Evolutionary conservation across 2,888 invertebrate genomes (phyloP).

Genomic region (Cerceris rybyensis): DNA sequence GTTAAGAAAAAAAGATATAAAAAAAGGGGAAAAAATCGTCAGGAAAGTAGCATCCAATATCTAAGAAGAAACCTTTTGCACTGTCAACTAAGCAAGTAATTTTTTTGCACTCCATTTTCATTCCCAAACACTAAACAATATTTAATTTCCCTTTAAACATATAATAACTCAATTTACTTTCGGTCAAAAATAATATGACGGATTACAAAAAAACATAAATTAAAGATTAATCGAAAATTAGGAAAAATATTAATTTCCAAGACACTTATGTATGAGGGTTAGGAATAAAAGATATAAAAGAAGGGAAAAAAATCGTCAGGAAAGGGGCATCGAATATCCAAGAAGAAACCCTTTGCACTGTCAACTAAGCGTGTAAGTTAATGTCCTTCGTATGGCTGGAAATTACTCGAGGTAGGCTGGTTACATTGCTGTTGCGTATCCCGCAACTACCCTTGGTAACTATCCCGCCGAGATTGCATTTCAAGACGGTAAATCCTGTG

Average conservation of each 20-base stretch:
- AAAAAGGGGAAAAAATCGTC: not conserved
- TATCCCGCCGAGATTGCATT: slow-evolving; percentile 52
- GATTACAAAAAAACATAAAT: too few relatives aligned
- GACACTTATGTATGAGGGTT: too few relatives aligned
- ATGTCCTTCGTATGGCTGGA: slow-evolving; percentile 27
- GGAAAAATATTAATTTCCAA: too few relatives aligned
- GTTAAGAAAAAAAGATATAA: too few relatives aligned
- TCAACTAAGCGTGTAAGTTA: slow-evolving; percentile 1
- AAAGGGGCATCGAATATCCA: not conserved
- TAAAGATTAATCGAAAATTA: too few relatives aligned
- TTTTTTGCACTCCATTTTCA: too few relatives aligned
- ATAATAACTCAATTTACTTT: too few relatives aligned
- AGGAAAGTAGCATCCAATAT: not conserved
- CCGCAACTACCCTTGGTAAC: slow-evolving; percentile 28
- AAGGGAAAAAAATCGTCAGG: not conserved
- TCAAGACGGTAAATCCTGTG: slow-evolving; percentile 55
- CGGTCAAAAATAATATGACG: too few relatives aligned
- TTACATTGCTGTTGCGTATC: slow-evolving; percentile 17
- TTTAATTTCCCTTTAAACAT: too few relatives aligned
- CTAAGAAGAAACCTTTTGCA: not conserved
- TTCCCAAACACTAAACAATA: too few relatives aligned
- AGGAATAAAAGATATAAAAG: too few relatives aligned
- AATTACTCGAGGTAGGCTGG: slow-evolving; percentile 41
- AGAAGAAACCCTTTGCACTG: not conserved
- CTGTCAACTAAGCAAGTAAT: not conserved